Evolutionary conservation across 2,113 vertebrate genomes (phyloP).

Genomic region (Rhodinocichla rosea): DNA sequence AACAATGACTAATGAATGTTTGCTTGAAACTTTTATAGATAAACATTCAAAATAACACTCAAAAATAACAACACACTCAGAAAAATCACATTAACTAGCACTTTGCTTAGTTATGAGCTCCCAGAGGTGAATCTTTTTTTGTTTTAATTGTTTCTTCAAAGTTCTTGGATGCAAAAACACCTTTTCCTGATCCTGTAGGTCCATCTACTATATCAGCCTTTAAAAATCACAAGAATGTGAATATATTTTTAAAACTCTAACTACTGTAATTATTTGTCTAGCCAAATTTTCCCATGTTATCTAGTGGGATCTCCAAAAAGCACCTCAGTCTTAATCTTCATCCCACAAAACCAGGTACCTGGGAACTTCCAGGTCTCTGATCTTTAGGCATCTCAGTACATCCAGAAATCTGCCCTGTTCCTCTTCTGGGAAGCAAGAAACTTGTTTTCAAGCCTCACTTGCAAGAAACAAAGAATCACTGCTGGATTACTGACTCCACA

Average conservation of each 20-base stretch:
- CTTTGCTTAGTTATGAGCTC: background rate
- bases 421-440: background rate
- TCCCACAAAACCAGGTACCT: background rate
- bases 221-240: background rate
- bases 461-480: background rate
- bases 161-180: background rate
- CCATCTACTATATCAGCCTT: background rate
- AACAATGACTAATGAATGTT: background rate
- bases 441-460: background rate
- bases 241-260: background rate
- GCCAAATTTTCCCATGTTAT: background rate
- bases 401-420: background rate
- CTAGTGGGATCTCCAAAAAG: background rate
- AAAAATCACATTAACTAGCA: background rate
- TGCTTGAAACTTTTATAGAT: background rate
- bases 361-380: background rate
- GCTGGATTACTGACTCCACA: background rate
- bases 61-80: background rate
- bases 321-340: background rate
- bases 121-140: background rate
- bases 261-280: background rate
- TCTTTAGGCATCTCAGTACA: background rate
- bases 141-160: background rate
- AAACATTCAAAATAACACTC: background rate
- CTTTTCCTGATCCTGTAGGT: background rate